These are phyloP conservation scores for Neoarius graeffei DNA, from an alignment of 2,113 vertebrate species.

Conservation along the genomic window DNA sequence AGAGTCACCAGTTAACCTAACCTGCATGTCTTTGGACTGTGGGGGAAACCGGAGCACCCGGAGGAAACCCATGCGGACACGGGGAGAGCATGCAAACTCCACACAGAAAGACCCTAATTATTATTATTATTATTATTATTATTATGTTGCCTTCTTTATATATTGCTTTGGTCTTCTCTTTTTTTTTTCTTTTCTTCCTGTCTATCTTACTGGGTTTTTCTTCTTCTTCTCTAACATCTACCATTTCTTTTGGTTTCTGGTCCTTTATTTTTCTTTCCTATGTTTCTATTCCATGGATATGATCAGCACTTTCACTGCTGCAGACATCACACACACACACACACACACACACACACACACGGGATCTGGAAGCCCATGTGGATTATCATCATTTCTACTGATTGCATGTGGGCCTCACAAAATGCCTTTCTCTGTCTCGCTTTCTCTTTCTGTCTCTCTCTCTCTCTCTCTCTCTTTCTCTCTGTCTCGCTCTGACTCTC, in stretches of 20 bases:
- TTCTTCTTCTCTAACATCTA: too few relatives aligned
- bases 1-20: too few relatives aligned
- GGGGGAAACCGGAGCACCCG: too few relatives aligned
- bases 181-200: neutral
- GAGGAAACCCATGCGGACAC: too few relatives aligned
- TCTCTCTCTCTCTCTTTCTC: neutral
- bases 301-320: neutral
- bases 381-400: constrained; percentile 17
- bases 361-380: constrained; percentile 9
- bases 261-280: neutral
- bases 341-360: constrained; percentile 2
- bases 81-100: too few relatives aligned
- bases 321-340: constrained; percentile 2
- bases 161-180: neutral
- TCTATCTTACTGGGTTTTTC: too few relatives aligned
- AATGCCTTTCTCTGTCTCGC: neutral
- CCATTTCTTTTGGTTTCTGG: too few relatives aligned
- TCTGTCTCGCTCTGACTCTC: neutral
- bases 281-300: neutral
- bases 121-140: too few relatives aligned
- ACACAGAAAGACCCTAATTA: too few relatives aligned
- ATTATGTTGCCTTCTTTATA: neutral
- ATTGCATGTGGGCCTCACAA: constrained; percentile 21
- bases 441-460: too few relatives aligned
- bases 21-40: too few relatives aligned